Percentiles rank a stretch among this genome's conserved stretches.
Conservation (phyloP, 2,113 vertebrate species). For the Oncorhynchus tshawytscha region DNA sequence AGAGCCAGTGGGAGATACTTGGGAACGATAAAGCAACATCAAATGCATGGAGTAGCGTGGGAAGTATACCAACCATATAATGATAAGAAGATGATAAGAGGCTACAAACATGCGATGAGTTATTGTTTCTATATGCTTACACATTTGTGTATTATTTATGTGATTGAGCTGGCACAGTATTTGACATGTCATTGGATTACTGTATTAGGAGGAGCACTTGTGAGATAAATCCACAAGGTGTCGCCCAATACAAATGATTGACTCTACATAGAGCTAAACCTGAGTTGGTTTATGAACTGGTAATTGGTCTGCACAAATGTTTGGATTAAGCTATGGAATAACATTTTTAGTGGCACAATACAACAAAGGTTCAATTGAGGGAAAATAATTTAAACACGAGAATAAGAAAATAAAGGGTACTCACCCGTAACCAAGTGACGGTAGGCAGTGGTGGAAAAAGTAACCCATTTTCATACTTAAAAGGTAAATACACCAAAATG, state of each 20-base stretch:
- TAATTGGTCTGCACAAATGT: too few relatives aligned
- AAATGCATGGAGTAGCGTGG: neutral
- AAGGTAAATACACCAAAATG: too few relatives aligned
- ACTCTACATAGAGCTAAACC: too few relatives aligned
- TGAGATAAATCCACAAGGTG: constrained; percentile 35
- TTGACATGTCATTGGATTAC: too few relatives aligned
- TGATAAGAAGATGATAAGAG: too few relatives aligned
- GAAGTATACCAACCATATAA: neutral
- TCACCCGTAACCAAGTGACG: neutral
- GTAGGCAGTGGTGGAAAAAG: too few relatives aligned
- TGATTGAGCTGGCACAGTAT: too few relatives aligned
- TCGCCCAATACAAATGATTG: constrained; percentile 2
- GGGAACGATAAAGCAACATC: neutral
- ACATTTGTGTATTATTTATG: too few relatives aligned
- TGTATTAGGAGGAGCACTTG: too few relatives aligned
- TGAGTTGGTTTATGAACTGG: too few relatives aligned
- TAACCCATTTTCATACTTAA: too few relatives aligned
- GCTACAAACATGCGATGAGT: neutral
- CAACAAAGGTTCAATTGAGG: neutral
- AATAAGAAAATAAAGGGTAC: neutral
- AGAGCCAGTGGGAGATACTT: neutral
- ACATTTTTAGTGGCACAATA: neutral
- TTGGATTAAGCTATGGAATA: too few relatives aligned
- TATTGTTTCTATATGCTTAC: neutral
- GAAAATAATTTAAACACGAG: neutral